Evolutionary conservation across 2,888 invertebrate species (phyloP), one percentile per base, ranked within the genome.

Genomic region (Hipparchia semele): DNA sequence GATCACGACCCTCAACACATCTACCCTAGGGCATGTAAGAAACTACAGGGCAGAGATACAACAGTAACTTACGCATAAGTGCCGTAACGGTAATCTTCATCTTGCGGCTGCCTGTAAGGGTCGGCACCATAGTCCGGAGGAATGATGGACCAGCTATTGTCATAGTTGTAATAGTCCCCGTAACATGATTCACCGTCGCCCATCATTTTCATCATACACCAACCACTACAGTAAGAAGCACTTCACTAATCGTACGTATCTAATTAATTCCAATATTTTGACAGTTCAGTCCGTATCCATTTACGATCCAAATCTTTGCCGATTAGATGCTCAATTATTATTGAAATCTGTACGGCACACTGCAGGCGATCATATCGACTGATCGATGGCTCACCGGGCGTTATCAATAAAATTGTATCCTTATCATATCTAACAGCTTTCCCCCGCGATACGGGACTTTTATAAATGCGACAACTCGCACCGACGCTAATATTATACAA

Each of bases 61-160:
- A 23, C 13, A 6, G 23, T 2, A 33, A 95, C 95, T 95, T 88
- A 96, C 95, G 95, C 92, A 83, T 95, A 95, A 60, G 91, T 91
- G 70, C 90, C 92, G 79, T 94, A 95, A 92, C 96, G 94, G 86
- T 96, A 96, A 82, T 96, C 96, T 68, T 96, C 96, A 62, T 96
- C 73, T 74, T 89, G 91, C 70, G 89, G 87, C 77, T 91, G 91
- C 2, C 92, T 83, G 8, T 86, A 80, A 6, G 89, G 94, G 86
- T 92, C 92, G 76, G 92, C 94, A 59, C 95, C 95, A 85, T 96
- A 96, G 87, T 96, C 96, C 82, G 96, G 95, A 9, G 96, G 96
- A 79, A 96, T 95, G 79, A 96, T 94, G 74, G 96, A 95, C 96
- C 96, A 96, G 82, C 95, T 94, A 80, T 95, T 94, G 81, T 96